Evolutionary conservation across 2,113 vertebrate genomes (phyloP), one percentile per base, ranked within the genome.

Genomic region (Vireo altiloquus): DNA sequence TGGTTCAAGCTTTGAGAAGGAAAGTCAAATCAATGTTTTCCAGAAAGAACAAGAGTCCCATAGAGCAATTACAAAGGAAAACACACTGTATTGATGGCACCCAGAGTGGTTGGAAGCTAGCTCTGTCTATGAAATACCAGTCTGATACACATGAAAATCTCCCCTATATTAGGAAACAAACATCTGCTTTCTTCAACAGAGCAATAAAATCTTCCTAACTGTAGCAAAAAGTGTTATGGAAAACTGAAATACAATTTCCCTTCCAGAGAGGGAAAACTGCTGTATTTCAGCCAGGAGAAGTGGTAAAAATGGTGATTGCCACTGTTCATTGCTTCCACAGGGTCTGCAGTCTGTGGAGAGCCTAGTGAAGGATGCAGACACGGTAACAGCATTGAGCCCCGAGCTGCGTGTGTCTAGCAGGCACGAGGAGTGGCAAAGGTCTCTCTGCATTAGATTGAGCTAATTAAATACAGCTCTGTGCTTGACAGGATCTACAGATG

Each of bases 381-480:
- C 8, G 27, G 60, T 25, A 37, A n/a, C 0, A 0, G 40, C 69
- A 33, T 52, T 6, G 24, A 54, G 42, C 15, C 57, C 39, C 25
- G 54, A 63, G 46, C 46, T 28, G 15, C 1, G 1, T 2, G 4
- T 66, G 64, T 21, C 84, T 60, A 83, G 52, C 16, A 64, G 84
- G 53, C 50, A 78, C 0, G 0, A 87, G 37, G n/a, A 47, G 44
- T 78, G 72, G 76, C 76, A 90, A 93, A 95, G 72, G 66, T 83
- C 79, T 81, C 68, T 42, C 59, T 71, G 76, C 79, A 83, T 96
- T 83, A 96, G 75, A 52, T 1, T 90, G 88, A 95, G 74, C 82
- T 95, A 60, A 94, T 96, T 95, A 97, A 94, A 92, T 39, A 83
- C 86, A 89, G 37, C 88, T 61, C 80, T 68, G 11, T 80, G 42